Percentiles rank a stretch among this genome's conserved stretches.
phyloP scores from a whole-genome alignment of 2,113 vertebrate species.

The Semicossyphus pulcher region DNA sequence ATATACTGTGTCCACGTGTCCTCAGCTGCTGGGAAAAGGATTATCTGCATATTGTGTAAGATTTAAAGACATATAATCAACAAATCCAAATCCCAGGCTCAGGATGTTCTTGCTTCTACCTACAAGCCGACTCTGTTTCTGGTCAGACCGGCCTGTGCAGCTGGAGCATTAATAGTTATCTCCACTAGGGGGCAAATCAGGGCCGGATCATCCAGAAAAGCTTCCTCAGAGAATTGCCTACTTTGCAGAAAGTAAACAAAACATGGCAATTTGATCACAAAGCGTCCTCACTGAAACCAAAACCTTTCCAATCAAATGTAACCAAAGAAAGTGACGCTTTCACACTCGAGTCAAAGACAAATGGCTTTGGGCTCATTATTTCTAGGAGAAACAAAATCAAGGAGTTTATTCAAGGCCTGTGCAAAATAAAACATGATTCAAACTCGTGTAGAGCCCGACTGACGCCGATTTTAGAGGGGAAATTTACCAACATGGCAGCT shows the following conservation, averaged over 20 bases:
- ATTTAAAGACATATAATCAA: background rate
- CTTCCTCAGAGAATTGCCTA: background rate
- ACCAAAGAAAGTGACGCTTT: conserved; percentile 33
- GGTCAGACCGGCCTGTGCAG: background rate
- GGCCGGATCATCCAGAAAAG: background rate
- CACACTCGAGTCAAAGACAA: background rate
- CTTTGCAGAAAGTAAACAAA: background rate
- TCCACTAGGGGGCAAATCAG: background rate
- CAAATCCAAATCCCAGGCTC: background rate
- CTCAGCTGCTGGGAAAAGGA: background rate
- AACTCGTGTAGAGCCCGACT: too few relatives aligned
- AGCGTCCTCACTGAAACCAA: conserved; percentile 10
- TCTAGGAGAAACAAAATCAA: background rate
- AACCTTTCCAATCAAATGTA: background rate
- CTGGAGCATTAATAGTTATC: background rate
- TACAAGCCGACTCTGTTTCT: too few relatives aligned
- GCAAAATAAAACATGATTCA: too few relatives aligned
- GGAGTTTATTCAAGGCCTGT: too few relatives aligned
- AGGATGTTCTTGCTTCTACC: background rate
- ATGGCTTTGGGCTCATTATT: background rate
- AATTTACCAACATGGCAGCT: too few relatives aligned
- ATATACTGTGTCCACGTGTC: background rate
- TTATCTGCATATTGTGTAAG: background rate
- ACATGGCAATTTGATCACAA: background rate
- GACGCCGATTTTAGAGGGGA: too few relatives aligned